Percentiles rank a stretch among this genome's conserved stretches.
Conservation (phyloP, 2,797 vertebrate genomes). For the Clarias laeviceps region DNA sequence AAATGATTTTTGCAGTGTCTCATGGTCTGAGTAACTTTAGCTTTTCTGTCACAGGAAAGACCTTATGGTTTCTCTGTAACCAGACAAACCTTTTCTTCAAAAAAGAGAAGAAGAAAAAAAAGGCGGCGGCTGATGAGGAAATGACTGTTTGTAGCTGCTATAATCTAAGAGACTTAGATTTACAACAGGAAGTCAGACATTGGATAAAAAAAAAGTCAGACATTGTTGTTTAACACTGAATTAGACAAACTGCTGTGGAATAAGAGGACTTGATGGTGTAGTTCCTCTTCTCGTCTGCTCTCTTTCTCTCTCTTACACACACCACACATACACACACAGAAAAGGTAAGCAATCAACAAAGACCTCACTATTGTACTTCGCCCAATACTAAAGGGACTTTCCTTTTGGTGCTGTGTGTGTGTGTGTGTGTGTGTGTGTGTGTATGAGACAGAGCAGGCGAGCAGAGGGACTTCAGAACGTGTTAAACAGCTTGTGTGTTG, state of each 20-base stretch:
- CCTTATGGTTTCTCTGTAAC: background rate
- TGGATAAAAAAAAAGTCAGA: background rate
- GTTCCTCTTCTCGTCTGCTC: background rate
- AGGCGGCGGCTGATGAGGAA: too few species aligned
- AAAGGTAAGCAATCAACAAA: conserved; percentile 10
- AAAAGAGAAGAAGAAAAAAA: too few species aligned
- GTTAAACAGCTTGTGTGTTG: conserved; percentile 19
- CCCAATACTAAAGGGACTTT: conserved; percentile 21
- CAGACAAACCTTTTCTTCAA: background rate
- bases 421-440: conserved; percentile 65
- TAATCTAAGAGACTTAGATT: background rate
- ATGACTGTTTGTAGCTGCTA: background rate
- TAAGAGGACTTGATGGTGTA: background rate
- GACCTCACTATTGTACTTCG: conserved; percentile 34
- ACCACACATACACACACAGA: background rate
- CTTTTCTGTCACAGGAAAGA: background rate
- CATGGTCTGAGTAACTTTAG: too few species aligned
- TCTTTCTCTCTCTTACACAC: background rate
- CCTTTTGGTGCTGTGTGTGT: conserved; percentile 7
- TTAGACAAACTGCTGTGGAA: background rate
- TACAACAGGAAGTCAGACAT: background rate
- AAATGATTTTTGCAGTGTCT: too few species aligned
- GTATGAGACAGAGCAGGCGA: conserved; percentile 67
- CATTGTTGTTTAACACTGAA: background rate
- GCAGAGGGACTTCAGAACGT: conserved; percentile 53